Base-by-base conservation (phyloP, 2,113 vertebrate genomes). In the Scartelaos histophorus region DNA sequence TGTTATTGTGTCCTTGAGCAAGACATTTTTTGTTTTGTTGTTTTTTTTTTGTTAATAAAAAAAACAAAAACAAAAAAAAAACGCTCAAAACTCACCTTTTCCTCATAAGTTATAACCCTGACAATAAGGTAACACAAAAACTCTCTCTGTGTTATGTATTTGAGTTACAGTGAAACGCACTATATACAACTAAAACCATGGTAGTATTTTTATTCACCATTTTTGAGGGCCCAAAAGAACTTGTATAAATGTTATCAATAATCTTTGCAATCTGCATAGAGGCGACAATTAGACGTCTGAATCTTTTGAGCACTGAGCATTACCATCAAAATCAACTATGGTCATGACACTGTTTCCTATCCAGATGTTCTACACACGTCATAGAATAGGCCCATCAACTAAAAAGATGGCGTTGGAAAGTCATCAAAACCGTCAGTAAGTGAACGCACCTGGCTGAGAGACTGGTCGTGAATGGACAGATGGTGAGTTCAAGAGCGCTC, bases 391-490 rank as follows among this genome's bases (percentile, higher is more conserved):
- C 38, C 38, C 19, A 21, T 54, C 21, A 24, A 57, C 9, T 57
- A 57, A 15, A 57, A 22, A 22, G 11, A 57, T 24, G 56, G n/a
- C 11, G 19, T 13, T 58, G 22, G 13, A 58, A 24, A 24, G 22
- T 5, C 22, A 25, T 24, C 56, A 24, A 25, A 25, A n/a, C 12
- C 5, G 21, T 56, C 22, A 43, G 67, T 56, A 75, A 67, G 46
- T 47, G 62, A 5, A 67, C 58, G 22, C 25, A 64, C 66, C 73
- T 71, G 51, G 19, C 17, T 24, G 66, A 66, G 75, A 69, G 74
- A 34, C 74, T 51, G 69, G 78, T 12, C 1, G 29, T 35, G 17
- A 15, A 61, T 65, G 47, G 64, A 62, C 77, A 76, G 76, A 84
- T 74, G 79, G 76, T 58, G 70, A 69, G 71, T 72, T 60, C 38